phyloP scores from a whole-genome alignment of 2,888 invertebrate species.

The Autographa gamma region DNA sequence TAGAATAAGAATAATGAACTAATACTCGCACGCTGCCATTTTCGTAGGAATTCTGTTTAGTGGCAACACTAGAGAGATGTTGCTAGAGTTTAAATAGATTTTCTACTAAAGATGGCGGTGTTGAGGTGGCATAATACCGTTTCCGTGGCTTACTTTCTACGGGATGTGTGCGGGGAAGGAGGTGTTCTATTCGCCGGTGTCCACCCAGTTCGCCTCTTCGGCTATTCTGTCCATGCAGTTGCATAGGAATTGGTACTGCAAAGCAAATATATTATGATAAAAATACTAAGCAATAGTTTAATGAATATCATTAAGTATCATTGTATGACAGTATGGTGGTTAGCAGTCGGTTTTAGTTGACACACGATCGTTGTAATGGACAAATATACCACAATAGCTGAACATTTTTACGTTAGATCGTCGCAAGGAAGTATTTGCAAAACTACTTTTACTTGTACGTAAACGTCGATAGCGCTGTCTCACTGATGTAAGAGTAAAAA shows the following conservation, averaged over 20 bases:
- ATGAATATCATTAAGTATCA: too few species aligned
- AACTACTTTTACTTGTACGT: too few species aligned
- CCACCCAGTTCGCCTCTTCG: constrained; percentile 96
- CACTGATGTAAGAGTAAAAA: too few species aligned
- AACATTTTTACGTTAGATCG: too few species aligned
- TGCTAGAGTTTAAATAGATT: constrained; percentile 29
- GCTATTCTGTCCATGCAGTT: constrained; percentile 99
- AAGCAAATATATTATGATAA: constrained; percentile 49
- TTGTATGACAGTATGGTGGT: too few species aligned
- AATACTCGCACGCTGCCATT: constrained; percentile 49
- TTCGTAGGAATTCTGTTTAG: constrained; percentile 51
- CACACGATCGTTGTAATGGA: too few species aligned
- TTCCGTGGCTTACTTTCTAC: constrained; percentile 55
- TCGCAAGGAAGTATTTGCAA: too few species aligned
- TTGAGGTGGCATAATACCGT: constrained; percentile 56
- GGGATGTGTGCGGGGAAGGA: constrained; percentile 9
- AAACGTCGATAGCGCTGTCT: too few species aligned
- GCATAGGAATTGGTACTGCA: constrained; percentile 95
- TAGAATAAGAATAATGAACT: constrained; percentile 54
- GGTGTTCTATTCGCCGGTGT: constrained; percentile 92
- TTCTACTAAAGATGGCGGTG: constrained; percentile 51
- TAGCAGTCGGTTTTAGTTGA: too few species aligned
- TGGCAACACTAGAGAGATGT: constrained; percentile 29
- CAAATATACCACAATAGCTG: too few species aligned
- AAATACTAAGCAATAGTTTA: too few species aligned